Conservation (phyloP, 2,888 invertebrate genomes). For the Crepidodera aurea region DNA sequence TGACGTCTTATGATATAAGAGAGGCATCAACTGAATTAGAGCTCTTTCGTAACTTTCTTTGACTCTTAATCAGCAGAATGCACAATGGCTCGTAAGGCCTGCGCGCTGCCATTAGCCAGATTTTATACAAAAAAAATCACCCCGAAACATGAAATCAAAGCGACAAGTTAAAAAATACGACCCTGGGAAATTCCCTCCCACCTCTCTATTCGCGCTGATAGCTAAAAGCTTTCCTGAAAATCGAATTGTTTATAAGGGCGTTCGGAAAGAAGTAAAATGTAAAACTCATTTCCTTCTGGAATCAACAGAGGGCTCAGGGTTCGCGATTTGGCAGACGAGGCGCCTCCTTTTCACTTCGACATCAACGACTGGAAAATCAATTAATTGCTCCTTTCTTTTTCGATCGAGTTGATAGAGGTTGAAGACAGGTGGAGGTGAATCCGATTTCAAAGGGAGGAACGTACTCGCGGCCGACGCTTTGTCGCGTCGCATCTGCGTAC, state of each 20-base stretch:
- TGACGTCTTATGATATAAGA: no score
- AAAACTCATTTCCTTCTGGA: conserved; percentile 17
- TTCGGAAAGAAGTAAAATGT: conserved; percentile 9
- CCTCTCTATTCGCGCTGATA: conserved; percentile 5
- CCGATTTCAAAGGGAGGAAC: conserved; percentile 1
- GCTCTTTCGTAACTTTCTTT: no score
- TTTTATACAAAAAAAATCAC: no score
- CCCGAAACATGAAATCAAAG: no score
- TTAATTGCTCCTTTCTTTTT: conserved; percentile 16
- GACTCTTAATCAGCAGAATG: no score
- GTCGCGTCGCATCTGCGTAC: background rate
- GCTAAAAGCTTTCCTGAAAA: conserved; percentile 20
- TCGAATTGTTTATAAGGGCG: conserved; percentile 24
- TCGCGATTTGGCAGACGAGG: background rate
- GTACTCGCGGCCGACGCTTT: background rate
- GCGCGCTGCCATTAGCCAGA: no score
- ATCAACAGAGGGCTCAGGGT: conserved; percentile 22
- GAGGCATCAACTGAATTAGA: no score
- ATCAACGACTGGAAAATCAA: conserved; percentile 21
- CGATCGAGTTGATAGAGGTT: conserved; percentile 7
- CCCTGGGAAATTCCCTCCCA: no score
- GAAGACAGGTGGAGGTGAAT: conserved; percentile 20
- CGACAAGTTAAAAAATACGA: no score
- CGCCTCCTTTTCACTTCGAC: conserved; percentile 2
- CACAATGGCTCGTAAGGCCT: no score